These are phyloP conservation scores for Eleginops maclovinus DNA, from an alignment of 2,113 vertebrate genomes.

Conservation along the genomic window DNA sequence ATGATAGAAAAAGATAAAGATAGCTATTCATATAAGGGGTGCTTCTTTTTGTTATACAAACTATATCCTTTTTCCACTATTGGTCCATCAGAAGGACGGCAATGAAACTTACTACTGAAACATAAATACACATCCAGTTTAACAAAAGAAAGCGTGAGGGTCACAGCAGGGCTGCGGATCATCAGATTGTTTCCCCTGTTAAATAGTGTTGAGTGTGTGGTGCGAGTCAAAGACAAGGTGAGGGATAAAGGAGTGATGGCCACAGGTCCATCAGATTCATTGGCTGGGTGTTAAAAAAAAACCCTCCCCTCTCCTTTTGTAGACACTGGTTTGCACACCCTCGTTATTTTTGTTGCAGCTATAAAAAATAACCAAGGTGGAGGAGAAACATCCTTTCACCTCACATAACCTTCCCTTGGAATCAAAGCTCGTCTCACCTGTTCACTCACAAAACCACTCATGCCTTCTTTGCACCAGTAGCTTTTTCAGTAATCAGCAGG, in stretches of 20 bases:
- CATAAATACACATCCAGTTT: slow-evolving; percentile 10
- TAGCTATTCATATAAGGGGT: not conserved
- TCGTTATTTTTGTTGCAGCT: slow-evolving; percentile 44
- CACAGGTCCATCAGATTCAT: slow-evolving; percentile 41
- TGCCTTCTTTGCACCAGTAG: not conserved
- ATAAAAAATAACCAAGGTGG: slow-evolving; percentile 27
- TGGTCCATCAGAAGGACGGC: slow-evolving; percentile 37
- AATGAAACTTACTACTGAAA: slow-evolving; percentile 32
- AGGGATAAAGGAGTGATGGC: slow-evolving; percentile 36
- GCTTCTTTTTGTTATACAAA: not conserved
- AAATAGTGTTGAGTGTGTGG: not conserved
- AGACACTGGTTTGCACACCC: slow-evolving; percentile 39
- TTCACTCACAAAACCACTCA: not conserved
- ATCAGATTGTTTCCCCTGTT: slow-evolving; percentile 22
- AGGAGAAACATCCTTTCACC: slow-evolving; percentile 14
- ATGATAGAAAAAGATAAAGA: not conserved
- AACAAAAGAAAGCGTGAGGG: not conserved
- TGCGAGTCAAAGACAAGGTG: slow-evolving; percentile 30
- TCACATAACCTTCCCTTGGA: not conserved
- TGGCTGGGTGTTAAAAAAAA: slow-evolving; percentile 34
- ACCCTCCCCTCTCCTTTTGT: slow-evolving; percentile 17
- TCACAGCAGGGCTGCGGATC: not conserved
- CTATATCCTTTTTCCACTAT: not conserved
- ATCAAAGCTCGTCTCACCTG: not conserved
- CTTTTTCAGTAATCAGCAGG: not conserved